Percentiles rank a stretch among this genome's conserved stretches.
Conservation (phyloP, 2,113 vertebrate species). For the Mustela lutreola region DNA sequence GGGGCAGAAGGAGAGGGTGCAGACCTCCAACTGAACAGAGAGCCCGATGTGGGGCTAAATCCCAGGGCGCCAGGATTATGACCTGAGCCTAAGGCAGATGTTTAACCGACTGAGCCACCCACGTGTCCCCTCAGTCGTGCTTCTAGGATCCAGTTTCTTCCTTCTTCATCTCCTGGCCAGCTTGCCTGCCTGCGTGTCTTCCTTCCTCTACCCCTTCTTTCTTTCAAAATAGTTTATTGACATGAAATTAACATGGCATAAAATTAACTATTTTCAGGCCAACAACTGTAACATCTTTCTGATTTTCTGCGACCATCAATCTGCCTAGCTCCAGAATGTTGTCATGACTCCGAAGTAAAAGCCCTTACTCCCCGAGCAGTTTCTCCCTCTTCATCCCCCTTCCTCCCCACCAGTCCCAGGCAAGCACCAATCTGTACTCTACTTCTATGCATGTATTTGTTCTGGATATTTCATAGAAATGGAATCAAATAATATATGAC, state of each 20-base stretch:
- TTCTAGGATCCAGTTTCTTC: not conserved
- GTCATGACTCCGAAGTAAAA: not conserved
- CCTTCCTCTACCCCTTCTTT: not conserved
- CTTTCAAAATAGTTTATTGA: slow-evolving; percentile 19
- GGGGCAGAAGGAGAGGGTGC: not conserved
- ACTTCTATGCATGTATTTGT: not conserved
- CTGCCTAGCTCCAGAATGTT: not conserved
- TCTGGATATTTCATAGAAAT: not conserved
- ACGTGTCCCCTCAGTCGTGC: not conserved
- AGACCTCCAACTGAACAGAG: not conserved
- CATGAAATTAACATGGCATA: not conserved
- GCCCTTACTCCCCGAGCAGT: not conserved
- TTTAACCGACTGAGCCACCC: too few relatives aligned
- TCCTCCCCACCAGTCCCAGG: not conserved
- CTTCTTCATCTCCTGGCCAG: not conserved
- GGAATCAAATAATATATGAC: not conserved
- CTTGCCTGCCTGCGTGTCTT: not conserved
- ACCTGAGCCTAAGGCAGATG: too few relatives aligned
- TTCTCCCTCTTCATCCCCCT: not conserved
- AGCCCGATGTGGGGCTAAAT: not conserved
- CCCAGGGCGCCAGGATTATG: not conserved
- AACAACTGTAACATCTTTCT: not conserved
- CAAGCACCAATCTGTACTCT: not conserved
- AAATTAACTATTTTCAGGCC: slow-evolving; percentile 20
- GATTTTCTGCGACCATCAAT: not conserved